A percentile compares a stretch with the other conserved stretches of the same genome.
Conservation (phyloP, 2,888 invertebrate genomes). For the Catocala sponsa region DNA sequence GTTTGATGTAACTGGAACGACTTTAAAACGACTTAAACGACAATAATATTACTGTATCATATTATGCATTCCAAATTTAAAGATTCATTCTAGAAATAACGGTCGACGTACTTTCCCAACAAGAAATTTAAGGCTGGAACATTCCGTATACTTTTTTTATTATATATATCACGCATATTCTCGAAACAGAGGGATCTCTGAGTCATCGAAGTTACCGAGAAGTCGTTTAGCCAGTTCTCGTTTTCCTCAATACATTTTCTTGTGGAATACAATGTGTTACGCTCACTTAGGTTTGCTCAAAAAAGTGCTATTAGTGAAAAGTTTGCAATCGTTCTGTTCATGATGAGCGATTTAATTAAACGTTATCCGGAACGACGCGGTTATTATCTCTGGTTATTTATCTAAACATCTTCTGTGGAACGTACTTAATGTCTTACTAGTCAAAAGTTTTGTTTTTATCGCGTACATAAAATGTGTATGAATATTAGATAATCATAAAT, state of each 20-base stretch:
- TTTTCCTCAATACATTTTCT: constrained; percentile 56
- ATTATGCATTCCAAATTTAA: too few species aligned
- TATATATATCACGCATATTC: constrained; percentile 22
- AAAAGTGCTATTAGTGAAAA: constrained; percentile 33
- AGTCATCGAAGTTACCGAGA: constrained; percentile 57
- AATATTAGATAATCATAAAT: too few species aligned
- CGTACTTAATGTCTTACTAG: too few species aligned
- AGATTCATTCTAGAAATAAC: not conserved
- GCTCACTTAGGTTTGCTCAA: constrained; percentile 32
- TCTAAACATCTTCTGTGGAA: not conserved
- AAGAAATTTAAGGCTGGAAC: not conserved
- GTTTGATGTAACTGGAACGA: too few species aligned
- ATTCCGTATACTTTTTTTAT: not conserved
- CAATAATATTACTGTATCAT: too few species aligned
- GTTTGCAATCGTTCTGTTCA: constrained; percentile 20
- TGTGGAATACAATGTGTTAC: constrained; percentile 31
- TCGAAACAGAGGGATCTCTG: constrained; percentile 48
- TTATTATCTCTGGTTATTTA: constrained; percentile 12
- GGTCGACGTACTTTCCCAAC: constrained; percentile 4
- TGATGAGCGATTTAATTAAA: constrained; percentile 25
- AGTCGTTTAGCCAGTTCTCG: constrained; percentile 46
- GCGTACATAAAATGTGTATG: too few species aligned
- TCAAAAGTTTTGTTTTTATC: too few species aligned
- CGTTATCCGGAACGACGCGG: constrained; percentile 13
- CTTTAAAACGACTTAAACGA: too few species aligned